phyloP scores from a whole-genome alignment of 2,797 vertebrate genomes.

The Delichon dasypus region DNA sequence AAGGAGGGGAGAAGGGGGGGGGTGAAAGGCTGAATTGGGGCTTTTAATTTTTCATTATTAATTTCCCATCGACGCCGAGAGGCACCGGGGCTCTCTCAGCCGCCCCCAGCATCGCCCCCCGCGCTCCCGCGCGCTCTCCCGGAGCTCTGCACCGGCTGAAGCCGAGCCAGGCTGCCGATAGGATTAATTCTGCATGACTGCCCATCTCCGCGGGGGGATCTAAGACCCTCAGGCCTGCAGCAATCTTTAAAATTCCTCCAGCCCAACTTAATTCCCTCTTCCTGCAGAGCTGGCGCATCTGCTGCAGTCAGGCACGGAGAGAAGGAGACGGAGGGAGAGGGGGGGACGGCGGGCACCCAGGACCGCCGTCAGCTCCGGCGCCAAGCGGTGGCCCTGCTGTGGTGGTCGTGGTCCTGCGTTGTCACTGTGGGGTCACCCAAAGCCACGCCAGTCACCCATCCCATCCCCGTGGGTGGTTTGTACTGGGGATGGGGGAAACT shows the following conservation, averaged over 20 bases:
- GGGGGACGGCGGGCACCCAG: neutral
- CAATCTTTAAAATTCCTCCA: constrained; percentile 81
- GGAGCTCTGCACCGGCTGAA: constrained; percentile 66
- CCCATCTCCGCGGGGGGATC: constrained; percentile 76
- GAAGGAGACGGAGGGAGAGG: neutral
- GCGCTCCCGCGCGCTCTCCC: constrained; percentile 49
- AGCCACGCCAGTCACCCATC: neutral
- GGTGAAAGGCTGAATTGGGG: neutral
- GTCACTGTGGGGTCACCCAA: neutral
- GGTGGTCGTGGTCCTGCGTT: neutral
- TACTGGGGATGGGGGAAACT: neutral
- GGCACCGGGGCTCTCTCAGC: constrained; percentile 21
- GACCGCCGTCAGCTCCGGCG: neutral
- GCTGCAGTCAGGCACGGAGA: constrained; percentile 67
- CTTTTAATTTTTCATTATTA: constrained; percentile 58
- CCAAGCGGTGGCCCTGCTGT: neutral
- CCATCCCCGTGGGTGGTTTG: neutral
- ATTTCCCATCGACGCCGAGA: constrained; percentile 36
- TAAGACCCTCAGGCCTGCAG: constrained; percentile 81
- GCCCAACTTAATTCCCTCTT: constrained; percentile 75
- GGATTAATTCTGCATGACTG: constrained; percentile 84
- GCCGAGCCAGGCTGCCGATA: constrained; percentile 72
- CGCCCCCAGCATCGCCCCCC: constrained; percentile 32
- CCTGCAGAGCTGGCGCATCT: constrained; percentile 70
- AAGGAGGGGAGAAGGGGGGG: neutral